phyloP scores from a whole-genome alignment of 2,888 invertebrate species.

The Cantharis lateralis region DNA sequence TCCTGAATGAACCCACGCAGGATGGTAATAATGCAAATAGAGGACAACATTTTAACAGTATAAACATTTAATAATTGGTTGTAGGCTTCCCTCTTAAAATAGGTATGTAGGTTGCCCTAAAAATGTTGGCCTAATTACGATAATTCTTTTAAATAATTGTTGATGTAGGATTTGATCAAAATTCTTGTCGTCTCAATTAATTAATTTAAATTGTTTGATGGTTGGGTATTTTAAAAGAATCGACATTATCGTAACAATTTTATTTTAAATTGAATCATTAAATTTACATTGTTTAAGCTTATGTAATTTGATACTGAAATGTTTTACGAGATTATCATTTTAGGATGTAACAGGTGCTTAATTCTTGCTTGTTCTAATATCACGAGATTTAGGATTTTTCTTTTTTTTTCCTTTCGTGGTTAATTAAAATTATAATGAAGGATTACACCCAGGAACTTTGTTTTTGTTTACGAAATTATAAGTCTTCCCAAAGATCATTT shows the following conservation, averaged over 20 bases:
- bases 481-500: neutral
- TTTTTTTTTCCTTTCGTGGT: neutral
- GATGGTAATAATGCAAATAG: neutral
- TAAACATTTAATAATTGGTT: neutral
- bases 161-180: neutral
- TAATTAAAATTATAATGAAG: neutral
- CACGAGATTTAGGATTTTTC: neutral
- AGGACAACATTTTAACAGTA: neutral
- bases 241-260: neutral
- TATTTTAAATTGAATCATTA: neutral
- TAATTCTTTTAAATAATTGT: neutral
- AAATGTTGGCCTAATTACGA: neutral
- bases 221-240: neutral
- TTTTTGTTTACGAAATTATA: neutral
- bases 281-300: neutral
- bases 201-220: neutral
- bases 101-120: neutral
- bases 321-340: neutral
- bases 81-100: neutral
- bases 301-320: neutral
- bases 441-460: neutral
- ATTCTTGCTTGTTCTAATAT: neutral
- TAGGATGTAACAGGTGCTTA: neutral
- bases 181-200: neutral
- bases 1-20: neutral